These are phyloP conservation scores for Xylota sylvarum DNA, from an alignment of 2,888 invertebrate species.

Conservation along the genomic window DNA sequence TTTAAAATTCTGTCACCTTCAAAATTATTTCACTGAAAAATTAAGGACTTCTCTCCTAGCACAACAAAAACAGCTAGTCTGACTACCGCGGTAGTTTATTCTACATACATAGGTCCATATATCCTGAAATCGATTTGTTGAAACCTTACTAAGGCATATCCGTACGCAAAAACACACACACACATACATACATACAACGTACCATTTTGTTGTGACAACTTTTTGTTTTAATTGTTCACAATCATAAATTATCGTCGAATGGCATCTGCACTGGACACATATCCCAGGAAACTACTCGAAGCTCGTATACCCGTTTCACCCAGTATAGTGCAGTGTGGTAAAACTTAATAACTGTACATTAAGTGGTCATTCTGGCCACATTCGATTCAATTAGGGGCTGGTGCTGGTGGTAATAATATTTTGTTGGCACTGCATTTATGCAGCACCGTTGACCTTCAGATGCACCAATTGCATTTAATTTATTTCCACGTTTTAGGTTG, in stretches of 20 bases:
- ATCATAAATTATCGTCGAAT: conserved; percentile 71
- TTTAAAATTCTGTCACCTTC: neutral
- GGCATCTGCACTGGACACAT: conserved; percentile 69
- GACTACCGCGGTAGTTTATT: neutral
- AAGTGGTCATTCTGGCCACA: conserved; percentile 66
- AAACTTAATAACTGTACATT: conserved; percentile 68
- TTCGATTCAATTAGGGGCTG: conserved; percentile 64
- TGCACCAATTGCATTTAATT: conserved; percentile 59
- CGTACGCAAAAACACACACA: neutral
- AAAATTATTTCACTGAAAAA: neutral
- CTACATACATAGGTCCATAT: neutral
- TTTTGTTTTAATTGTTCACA: conserved; percentile 68
- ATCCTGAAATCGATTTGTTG: neutral
- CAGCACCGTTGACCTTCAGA: conserved; percentile 57
- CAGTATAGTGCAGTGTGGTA: conserved; percentile 12
- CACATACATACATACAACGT: neutral
- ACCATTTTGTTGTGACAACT: conserved; percentile 70
- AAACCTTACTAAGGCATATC: neutral
- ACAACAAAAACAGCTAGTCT: neutral
- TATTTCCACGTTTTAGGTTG: conserved; percentile 15
- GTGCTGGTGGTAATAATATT: conserved; percentile 48
- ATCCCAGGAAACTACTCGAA: conserved; percentile 28
- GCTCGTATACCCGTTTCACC: neutral
- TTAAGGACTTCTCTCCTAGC: neutral
- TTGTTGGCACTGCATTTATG: conserved; percentile 62